Evolutionary conservation across 1,140 invertebrate species (phyloP).

Genomic region (Gyrodactylus salaris): DNA sequence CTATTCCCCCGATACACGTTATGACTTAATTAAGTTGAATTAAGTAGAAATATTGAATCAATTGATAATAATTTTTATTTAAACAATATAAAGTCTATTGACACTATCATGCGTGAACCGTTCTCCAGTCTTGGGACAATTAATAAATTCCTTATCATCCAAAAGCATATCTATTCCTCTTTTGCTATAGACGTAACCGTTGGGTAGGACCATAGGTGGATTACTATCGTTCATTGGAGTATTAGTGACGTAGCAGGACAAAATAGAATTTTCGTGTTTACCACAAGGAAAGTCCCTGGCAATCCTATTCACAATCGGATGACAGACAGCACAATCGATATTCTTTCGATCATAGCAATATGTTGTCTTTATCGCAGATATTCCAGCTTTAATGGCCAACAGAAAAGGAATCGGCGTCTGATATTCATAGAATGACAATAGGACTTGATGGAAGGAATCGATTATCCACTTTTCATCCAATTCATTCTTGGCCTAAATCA

Average conservation of each 20-base stretch:
- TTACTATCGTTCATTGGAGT: not conserved
- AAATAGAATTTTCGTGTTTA: not conserved
- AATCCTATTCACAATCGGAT: not conserved
- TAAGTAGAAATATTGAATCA: not conserved
- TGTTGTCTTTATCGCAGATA: not conserved
- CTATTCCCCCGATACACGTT: too few species aligned
- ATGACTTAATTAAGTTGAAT: not conserved
- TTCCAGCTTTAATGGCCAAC: not conserved
- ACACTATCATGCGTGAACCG: not conserved
- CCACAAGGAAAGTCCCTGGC: not conserved
- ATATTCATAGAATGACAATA: not conserved
- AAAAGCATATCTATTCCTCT: not conserved
- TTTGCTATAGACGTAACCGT: not conserved
- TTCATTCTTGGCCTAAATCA: not conserved
- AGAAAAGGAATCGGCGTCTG: not conserved
- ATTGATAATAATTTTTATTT: not conserved
- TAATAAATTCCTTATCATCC: not conserved
- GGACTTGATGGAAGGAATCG: not conserved
- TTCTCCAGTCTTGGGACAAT: not conserved
- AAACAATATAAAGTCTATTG: not conserved
- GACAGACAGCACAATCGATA: not conserved
- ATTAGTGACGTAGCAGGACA: not conserved
- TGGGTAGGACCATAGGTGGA: not conserved
- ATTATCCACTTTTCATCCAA: not conserved
- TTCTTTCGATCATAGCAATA: not conserved